Base-by-base conservation (phyloP, 2,888 invertebrate species). In the Exocentrus adspersus region DNA sequence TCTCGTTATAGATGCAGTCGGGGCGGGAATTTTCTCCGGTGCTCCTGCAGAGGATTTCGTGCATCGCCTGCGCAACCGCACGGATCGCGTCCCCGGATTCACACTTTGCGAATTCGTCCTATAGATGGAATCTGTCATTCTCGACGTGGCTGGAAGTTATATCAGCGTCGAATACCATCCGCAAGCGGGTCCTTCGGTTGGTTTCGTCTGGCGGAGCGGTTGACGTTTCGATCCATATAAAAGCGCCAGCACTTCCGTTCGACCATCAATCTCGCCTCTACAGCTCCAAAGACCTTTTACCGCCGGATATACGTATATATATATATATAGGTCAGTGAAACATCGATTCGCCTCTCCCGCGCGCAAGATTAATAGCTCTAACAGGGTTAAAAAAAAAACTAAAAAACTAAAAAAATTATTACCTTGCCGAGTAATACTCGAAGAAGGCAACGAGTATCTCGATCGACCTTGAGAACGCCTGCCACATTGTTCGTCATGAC, bases 401-500 rank as follows among this genome's bases (percentile, higher is more conserved):
- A 2, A 2, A 46, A 14, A 14, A 46, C 14, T 30, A 48, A 12
- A 28, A 14, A 16, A 28, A 17, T 32, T 16, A 51, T 86, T 86
- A 90, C 90, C 90, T 90, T 77, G 90, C 87, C 64, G 90, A 89
- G 84, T 92, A 92, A 81, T 92, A 92, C 81, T 92, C 92, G 87
- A 92, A 91, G 86, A 92, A 90, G 57, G 92, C 92, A 69, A 92
- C 91, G 79, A 92, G 86, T 79, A 92, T 91, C 85, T 92, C 92
- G 81, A 92, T 87, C 67, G 92, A 92, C 79, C 91, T 87, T 72
- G 91, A 89, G 86, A 92, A 91, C 67, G 92, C 90, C 72, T 91
- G 90, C 92, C 92, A 92, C 92, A 92, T 92, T 73, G 71, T 84
- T 65, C 69, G 58, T 59, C 69, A 68, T 71, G 65, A 56, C 65